phyloP scores from a whole-genome alignment of 2,797 vertebrate species.

The Amniataba percoides region DNA sequence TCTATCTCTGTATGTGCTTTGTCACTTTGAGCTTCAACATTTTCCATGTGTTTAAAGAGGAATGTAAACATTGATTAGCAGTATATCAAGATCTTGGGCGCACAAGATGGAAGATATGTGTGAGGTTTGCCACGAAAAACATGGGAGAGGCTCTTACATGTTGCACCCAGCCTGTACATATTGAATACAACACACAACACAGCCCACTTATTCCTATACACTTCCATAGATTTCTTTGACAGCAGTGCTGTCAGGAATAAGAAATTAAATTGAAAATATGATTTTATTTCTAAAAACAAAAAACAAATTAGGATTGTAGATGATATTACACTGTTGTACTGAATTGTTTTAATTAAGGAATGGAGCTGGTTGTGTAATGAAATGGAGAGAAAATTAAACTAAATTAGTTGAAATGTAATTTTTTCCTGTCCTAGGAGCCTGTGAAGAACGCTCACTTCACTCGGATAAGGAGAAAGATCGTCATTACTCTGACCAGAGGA shows the following conservation, averaged over 20 bases:
- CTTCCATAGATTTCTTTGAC: background rate
- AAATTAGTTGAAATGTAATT: background rate
- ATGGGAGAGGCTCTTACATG: conserved; percentile 12
- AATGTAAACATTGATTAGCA: conserved; percentile 24
- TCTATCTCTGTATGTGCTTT: background rate
- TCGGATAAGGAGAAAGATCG: conserved; percentile 85
- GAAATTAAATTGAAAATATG: background rate
- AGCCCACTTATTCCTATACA: background rate
- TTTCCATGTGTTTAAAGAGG: conserved; percentile 20
- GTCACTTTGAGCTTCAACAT: background rate
- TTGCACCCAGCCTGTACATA: conserved; percentile 8
- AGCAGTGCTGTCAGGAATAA: background rate
- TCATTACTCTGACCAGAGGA: conserved; percentile 86
- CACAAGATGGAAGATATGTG: conserved; percentile 15
- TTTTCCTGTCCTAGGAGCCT: conserved; percentile 80
- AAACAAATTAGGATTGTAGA: background rate
- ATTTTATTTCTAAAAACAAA: background rate
- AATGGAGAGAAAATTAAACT: background rate
- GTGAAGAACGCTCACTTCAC: conserved; percentile 83
- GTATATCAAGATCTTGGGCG: conserved; percentile 16
- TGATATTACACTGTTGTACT: background rate
- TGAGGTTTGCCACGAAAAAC: conserved; percentile 1
- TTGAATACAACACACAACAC: background rate
- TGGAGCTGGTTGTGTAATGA: background rate
- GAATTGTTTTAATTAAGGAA: background rate